Percentiles rank a stretch among this genome's conserved stretches.
Conservation (phyloP, 64 coral and sea anemone species). For the Pocillopora verrucosa region DNA sequence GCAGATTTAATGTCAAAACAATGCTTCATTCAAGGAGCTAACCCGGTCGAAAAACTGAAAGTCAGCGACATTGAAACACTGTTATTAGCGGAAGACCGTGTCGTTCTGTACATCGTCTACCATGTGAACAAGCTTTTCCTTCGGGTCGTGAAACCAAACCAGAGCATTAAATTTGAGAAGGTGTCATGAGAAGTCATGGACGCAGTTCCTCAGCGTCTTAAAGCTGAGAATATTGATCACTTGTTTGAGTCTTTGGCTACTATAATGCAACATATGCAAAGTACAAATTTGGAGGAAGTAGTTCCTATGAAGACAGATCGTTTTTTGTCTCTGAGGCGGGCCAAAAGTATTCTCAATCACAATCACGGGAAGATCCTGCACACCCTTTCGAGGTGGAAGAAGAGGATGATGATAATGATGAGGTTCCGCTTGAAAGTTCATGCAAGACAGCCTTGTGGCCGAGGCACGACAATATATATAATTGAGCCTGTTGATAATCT, state of each 20-base stretch:
- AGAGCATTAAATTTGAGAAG: constrained; percentile 2
- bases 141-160: constrained; percentile 14
- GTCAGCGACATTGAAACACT: background rate
- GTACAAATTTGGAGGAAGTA: background rate
- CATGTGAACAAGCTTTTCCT: background rate
- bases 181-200: background rate
- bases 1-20: constrained; percentile 14
- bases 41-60: background rate
- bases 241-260: background rate
- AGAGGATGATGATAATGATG: background rate
- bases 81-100: background rate
- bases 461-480: background rate
- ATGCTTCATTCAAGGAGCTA: background rate
- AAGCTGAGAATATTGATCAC: background rate
- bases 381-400: background rate
- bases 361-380: background rate
- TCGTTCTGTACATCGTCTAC: constrained; percentile 6
- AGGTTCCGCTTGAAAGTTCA: background rate
- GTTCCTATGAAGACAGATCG: background rate
- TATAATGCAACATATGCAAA: background rate
- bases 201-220: background rate
- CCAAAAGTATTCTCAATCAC: background rate
- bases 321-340: background rate
- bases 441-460: background rate
- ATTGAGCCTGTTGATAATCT: background rate